Conservation (phyloP, 2,888 invertebrate species). For the Mythimna impura region DNA sequence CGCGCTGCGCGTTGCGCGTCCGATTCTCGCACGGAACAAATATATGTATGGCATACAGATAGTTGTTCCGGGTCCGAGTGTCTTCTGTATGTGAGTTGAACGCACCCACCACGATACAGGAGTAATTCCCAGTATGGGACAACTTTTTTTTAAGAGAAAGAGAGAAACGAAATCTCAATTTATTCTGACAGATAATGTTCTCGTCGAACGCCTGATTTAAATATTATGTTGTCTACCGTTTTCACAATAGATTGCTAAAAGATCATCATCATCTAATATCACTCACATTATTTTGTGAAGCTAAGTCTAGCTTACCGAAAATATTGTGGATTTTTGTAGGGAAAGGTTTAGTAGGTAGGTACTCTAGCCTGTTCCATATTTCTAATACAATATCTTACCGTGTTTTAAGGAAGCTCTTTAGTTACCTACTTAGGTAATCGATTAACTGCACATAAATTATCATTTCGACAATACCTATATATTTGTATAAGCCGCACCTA, state of each 20-base stretch:
- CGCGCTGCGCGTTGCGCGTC: no score
- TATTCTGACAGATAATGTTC: not conserved
- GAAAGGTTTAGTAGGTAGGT: not conserved
- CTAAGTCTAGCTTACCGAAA: not conserved
- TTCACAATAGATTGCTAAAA: not conserved
- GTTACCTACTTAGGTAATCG: not conserved
- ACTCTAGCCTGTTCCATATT: not conserved
- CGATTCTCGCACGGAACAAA: no score
- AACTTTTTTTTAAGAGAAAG: no score
- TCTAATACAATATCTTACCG: not conserved
- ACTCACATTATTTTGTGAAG: not conserved
- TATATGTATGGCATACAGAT: no score
- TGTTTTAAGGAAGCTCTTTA: not conserved
- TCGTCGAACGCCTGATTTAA: not conserved
- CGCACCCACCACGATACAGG: no score
- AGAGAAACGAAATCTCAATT: not conserved
- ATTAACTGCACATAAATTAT: constrained; percentile 3
- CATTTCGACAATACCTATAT: constrained; percentile 1
- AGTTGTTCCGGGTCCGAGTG: no score
- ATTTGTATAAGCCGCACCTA: not conserved
- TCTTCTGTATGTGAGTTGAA: no score
- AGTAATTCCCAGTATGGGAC: no score
- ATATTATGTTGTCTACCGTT: not conserved
- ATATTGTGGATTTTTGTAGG: no score
- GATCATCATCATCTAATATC: not conserved